A percentile compares a stretch with the other conserved stretches of the same genome.
These are phyloP conservation scores for Drosophila leontia DNA, from an alignment of 1,140 invertebrate species.

Conservation along the genomic window DNA sequence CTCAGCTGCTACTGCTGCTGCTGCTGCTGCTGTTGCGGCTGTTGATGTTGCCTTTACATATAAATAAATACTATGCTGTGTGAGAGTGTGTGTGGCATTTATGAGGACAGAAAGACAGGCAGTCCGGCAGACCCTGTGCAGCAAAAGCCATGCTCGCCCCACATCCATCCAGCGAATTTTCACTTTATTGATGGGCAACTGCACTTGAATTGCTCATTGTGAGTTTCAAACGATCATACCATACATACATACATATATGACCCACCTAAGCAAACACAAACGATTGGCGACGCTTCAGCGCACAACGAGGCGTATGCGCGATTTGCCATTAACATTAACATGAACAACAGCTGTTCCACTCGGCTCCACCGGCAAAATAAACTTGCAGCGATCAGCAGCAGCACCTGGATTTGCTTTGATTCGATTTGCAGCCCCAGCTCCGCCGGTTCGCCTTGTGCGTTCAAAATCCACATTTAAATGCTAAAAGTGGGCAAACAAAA, in stretches of 20 bases:
- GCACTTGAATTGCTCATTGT: slow-evolving; percentile 68
- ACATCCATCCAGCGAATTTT: slow-evolving; percentile 60
- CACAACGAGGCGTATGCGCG: slow-evolving; percentile 78
- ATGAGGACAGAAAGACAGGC: slow-evolving; percentile 10
- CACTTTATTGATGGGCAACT: slow-evolving; percentile 76
- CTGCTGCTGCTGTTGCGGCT: slow-evolving; percentile 29
- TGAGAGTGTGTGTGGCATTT: slow-evolving; percentile 52
- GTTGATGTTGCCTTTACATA: slow-evolving; percentile 31
- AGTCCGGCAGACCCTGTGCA: slow-evolving; percentile 30
- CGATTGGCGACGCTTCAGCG: slow-evolving; percentile 73
- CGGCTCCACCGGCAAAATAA: slow-evolving; percentile 3
- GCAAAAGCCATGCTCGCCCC: slow-evolving; percentile 35
- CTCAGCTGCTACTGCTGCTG: slow-evolving; percentile 51
- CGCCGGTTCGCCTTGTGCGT: slow-evolving; percentile 44
- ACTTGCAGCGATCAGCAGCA: slow-evolving; percentile 13
- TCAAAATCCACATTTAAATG: slow-evolving; percentile 39
- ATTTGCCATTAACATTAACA: slow-evolving; percentile 61
- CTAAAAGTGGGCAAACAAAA: slow-evolving; percentile 28
- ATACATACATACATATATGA: slow-evolving; percentile 1
- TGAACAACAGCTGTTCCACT: slow-evolving; percentile 61
- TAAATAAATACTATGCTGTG: slow-evolving; percentile 47
- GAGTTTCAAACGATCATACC: not conserved
- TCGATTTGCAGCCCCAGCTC: slow-evolving; percentile 28
- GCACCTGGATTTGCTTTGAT: slow-evolving; percentile 31
- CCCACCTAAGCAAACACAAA: slow-evolving; percentile 39